Evolutionary conservation across 2,797 vertebrate species (phyloP).

Genomic region (Tenualosa ilisha): DNA sequence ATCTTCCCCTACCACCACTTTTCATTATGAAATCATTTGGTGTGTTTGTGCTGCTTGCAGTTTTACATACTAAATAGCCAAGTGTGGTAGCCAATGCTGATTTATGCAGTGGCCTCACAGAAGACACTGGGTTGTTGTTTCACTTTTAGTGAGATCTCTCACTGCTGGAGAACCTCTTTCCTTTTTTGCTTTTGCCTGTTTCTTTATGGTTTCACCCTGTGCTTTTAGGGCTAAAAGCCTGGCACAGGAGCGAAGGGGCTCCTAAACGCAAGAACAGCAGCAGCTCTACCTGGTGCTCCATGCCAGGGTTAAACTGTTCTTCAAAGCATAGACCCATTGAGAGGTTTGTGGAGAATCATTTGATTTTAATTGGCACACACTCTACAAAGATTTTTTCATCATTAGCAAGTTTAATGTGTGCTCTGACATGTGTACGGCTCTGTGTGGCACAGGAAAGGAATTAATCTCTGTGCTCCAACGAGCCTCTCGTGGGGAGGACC

Average conservation of each 20-base stretch:
- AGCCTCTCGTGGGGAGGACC: background rate
- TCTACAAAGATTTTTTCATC: background rate
- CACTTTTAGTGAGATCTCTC: background rate
- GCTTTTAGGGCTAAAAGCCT: background rate
- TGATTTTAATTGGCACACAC: background rate
- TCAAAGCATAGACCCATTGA: background rate
- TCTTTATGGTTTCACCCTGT: background rate
- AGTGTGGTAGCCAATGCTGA: background rate
- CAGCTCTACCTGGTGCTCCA: background rate
- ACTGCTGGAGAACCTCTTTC: background rate
- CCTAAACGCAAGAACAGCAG: background rate
- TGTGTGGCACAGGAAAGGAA: background rate
- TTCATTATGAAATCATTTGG: background rate
- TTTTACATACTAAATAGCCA: background rate
- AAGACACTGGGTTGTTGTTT: background rate
- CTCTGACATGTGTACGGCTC: background rate
- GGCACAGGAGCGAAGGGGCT: background rate
- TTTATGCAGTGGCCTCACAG: background rate
- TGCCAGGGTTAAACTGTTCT: background rate
- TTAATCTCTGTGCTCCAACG: background rate
- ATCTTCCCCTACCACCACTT: background rate
- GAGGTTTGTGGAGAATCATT: background rate
- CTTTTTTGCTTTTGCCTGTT: background rate
- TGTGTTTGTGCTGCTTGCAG: background rate
- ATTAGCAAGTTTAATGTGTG: constrained; percentile 16